Evolutionary conservation across 2,797 vertebrate genomes (phyloP).

Genomic region (Fistularia tabacaria): DNA sequence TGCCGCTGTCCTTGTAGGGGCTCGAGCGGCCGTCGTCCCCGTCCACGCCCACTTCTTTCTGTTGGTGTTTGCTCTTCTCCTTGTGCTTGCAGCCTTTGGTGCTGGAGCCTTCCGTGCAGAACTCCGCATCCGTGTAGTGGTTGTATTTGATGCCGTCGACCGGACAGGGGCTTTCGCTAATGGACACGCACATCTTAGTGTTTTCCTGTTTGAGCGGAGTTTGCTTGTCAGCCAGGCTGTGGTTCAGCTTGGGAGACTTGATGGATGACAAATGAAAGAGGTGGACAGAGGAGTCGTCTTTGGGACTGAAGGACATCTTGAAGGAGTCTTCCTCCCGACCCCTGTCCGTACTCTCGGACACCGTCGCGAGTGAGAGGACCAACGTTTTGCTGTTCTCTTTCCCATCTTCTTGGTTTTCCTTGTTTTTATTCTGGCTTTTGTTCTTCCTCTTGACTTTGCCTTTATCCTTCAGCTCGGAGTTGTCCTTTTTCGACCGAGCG

Average conservation of each 20-base stretch:
- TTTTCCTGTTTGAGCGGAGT: constrained; percentile 93
- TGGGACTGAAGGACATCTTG: constrained; percentile 94
- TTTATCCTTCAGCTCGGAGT: constrained; percentile 88
- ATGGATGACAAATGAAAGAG: constrained; percentile 91
- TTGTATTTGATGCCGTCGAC: constrained; percentile 85
- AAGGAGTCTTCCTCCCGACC: constrained; percentile 89
- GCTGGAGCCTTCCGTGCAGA: constrained; percentile 89
- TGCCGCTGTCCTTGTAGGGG: constrained; percentile 85
- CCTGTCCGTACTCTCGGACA: constrained; percentile 85
- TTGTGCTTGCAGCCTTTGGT: constrained; percentile 94
- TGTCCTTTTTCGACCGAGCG: constrained; percentile 83
- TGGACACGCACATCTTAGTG: constrained; percentile 85
- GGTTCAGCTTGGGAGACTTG: constrained; percentile 92
- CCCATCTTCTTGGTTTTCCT: constrained; percentile 95
- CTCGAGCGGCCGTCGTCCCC: constrained; percentile 83
- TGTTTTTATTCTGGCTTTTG: constrained; percentile 98
- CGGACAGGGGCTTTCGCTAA: constrained; percentile 81
- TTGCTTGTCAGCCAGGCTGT: constrained; percentile 90
- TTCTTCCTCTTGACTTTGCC: constrained; percentile 94
- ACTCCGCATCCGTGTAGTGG: constrained; percentile 87
- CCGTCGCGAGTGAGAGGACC: constrained; percentile 76
- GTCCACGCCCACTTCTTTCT: constrained; percentile 85
- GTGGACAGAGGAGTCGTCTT: constrained; percentile 94
- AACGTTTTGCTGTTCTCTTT: constrained; percentile 90
- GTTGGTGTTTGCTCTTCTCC: constrained; percentile 94